Conservation (phyloP, 2,113 vertebrate species). For the Egretta garzetta region DNA sequence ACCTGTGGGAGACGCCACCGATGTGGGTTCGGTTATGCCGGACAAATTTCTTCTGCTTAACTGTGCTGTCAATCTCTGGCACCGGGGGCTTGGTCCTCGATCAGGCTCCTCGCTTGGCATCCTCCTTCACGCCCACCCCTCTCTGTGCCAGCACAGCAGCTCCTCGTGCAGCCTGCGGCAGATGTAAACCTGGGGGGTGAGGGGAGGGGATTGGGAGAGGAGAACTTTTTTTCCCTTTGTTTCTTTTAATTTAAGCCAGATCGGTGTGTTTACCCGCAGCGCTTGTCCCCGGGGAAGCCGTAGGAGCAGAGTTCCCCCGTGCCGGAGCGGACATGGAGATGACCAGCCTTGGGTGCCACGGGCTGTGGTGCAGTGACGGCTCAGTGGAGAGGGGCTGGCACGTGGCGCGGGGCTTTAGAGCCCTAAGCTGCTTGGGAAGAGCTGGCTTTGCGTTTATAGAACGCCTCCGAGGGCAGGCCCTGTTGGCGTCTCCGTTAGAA, state of each 20-base stretch:
- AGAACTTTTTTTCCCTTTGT: not conserved
- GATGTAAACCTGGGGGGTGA: not conserved
- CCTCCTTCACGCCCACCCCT: not conserved
- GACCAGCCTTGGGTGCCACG: fast-evolving
- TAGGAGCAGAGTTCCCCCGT: not conserved
- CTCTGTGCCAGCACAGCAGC: not conserved
- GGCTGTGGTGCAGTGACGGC: not conserved
- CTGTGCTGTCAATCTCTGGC: not conserved
- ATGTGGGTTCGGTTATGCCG: not conserved
- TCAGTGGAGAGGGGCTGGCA: not conserved
- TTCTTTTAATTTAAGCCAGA: not conserved
- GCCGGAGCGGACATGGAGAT: fast-evolving
- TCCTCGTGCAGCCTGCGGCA: not conserved
- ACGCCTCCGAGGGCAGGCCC: not conserved
- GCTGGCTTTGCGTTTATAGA: not conserved
- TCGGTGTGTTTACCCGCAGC: not conserved
- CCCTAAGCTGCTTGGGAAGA: conserved; percentile 42
- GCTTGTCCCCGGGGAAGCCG: not conserved
- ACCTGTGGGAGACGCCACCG: fast-evolving
- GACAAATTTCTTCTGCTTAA: not conserved
- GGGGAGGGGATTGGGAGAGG: not conserved
- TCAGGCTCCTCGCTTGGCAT: not conserved
- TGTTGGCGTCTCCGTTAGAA: fast-evolving
- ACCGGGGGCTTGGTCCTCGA: not conserved
- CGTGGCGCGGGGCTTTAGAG: not conserved